Evolutionary conservation across 2,797 vertebrate genomes (phyloP).

Genomic region (Pelobates cultripes): DNA sequence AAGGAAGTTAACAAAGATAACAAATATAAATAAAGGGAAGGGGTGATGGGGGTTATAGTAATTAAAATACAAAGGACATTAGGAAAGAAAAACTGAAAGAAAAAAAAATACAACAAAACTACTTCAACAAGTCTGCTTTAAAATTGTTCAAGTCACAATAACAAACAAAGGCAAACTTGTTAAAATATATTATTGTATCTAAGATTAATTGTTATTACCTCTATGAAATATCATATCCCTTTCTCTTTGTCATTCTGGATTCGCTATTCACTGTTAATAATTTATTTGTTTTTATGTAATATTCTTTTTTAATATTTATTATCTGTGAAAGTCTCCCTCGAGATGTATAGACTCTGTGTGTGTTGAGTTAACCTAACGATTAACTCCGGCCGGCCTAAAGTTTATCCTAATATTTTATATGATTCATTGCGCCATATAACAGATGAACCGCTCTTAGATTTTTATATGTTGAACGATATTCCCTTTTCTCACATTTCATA

Average conservation of each 20-base stretch:
- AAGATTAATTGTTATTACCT: no score
- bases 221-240: background rate
- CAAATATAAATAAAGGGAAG: no score
- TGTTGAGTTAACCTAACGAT: slow-evolving; percentile 1
- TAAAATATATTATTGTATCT: no score
- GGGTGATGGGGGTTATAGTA: no score
- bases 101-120: no score
- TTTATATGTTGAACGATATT: background rate
- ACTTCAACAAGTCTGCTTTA: no score
- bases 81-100: no score
- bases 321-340: background rate
- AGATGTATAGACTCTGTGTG: background rate
- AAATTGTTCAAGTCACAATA: no score
- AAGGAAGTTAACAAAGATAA: no score
- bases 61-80: no score
- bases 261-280: background rate
- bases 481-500: background rate
- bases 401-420: background rate
- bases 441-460: background rate
- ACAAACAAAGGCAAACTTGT: no score
- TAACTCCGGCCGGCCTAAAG: background rate
- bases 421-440: background rate
- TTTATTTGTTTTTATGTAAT: background rate
- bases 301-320: slow-evolving; percentile 2
- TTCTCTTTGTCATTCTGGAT: background rate